Evolutionary conservation across 2,888 invertebrate genomes (phyloP).

Genomic region (Zygogramma bicolorata): DNA sequence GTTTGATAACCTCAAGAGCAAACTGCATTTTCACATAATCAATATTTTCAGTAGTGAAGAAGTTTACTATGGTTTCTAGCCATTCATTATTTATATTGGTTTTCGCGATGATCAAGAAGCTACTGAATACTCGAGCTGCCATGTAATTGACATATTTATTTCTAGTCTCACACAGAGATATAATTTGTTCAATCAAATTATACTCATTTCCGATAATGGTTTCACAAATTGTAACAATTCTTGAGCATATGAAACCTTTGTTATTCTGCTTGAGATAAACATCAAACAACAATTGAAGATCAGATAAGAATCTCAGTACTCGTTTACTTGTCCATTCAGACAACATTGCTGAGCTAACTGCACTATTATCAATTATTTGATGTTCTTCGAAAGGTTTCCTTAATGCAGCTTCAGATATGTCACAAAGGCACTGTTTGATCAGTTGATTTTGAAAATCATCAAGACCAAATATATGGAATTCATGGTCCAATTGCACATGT

Average conservation of each 20-base stretch:
- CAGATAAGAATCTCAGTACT: slow-evolving; percentile 83
- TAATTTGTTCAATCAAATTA: slow-evolving; percentile 86
- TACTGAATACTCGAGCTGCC: slow-evolving; percentile 83
- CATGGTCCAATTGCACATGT: not conserved
- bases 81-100: slow-evolving; percentile 84
- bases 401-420: slow-evolving; percentile 78
- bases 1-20: slow-evolving; percentile 85
- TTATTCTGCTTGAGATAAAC: slow-evolving; percentile 87
- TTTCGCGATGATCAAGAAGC: slow-evolving; percentile 86
- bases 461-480: slow-evolving; percentile 45
- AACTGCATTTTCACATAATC: slow-evolving; percentile 83
- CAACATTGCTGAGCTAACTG: slow-evolving; percentile 69
- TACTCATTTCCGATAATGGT: slow-evolving; percentile 84
- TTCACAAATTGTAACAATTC: slow-evolving; percentile 84
- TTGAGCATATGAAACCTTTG: slow-evolving; percentile 84
- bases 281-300: slow-evolving; percentile 85
- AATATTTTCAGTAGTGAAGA: slow-evolving; percentile 75
- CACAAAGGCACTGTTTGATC: slow-evolving; percentile 83
- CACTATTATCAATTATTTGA: slow-evolving; percentile 67
- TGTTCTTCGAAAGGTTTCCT: slow-evolving; percentile 79
- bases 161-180: slow-evolving; percentile 81
- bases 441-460: slow-evolving; percentile 75
- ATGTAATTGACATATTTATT: slow-evolving; percentile 86
- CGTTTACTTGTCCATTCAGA: slow-evolving; percentile 77
- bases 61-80: slow-evolving; percentile 82